These are phyloP conservation scores for Meteorus cinctellus DNA, from an alignment of 2,888 invertebrate species.

Conservation along the genomic window DNA sequence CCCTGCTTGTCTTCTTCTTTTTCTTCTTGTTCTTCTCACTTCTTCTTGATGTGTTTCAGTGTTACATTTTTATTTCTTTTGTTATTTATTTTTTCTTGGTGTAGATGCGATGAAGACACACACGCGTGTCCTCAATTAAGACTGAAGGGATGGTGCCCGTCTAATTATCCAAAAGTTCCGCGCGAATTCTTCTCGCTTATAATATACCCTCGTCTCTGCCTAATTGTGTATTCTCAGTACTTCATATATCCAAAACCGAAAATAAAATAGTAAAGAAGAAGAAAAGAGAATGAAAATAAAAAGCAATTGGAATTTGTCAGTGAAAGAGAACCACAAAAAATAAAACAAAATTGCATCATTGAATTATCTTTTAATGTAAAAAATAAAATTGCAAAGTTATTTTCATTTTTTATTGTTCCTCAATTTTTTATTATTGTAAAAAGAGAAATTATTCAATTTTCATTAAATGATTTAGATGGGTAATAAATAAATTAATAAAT, in stretches of 20 bases:
- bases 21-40: background rate
- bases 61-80: background rate
- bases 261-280: background rate
- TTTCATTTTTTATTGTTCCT: too few species aligned
- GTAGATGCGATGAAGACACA: background rate
- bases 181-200: slow-evolving; percentile 43
- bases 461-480: too few species aligned
- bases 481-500: too few species aligned
- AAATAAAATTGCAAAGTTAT: too few species aligned
- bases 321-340: background rate
- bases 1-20: background rate
- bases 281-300: too few species aligned
- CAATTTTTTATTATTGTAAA: too few species aligned
- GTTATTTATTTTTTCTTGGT: background rate
- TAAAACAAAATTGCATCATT: too few species aligned
- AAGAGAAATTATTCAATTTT: too few species aligned
- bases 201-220: slow-evolving; percentile 43
- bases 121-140: slow-evolving; percentile 47
- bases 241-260: background rate
- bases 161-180: slow-evolving; percentile 46
- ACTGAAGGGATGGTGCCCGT: slow-evolving; percentile 41
- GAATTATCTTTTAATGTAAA: too few species aligned
- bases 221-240: slow-evolving; percentile 49
- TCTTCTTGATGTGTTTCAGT: background rate
- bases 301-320: background rate